phyloP scores from a whole-genome alignment of 2,888 invertebrate species.

The Mactromeris polynyma region DNA sequence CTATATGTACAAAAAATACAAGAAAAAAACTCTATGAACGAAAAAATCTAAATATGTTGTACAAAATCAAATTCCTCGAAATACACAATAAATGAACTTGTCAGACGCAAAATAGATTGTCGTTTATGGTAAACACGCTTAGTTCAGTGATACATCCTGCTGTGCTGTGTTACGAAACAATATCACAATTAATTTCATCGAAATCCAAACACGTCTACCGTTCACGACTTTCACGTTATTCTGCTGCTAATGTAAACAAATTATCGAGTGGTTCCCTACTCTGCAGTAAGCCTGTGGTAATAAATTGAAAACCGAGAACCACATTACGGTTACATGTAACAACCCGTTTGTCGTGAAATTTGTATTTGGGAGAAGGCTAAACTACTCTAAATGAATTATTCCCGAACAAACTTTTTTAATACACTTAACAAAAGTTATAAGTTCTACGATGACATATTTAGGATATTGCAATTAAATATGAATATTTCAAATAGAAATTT shows the following conservation, averaged over 20 bases:
- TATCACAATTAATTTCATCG: neutral
- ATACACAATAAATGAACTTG: neutral
- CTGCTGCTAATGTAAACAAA: slow-evolving; percentile 42
- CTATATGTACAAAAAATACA: neutral
- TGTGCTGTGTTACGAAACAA: slow-evolving; percentile 43
- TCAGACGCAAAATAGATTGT: neutral
- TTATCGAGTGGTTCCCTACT: neutral
- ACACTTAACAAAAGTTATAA: too few relatives aligned
- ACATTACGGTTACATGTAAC: neutral
- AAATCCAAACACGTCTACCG: slow-evolving; percentile 34
- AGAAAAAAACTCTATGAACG: neutral
- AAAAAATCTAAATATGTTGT: neutral
- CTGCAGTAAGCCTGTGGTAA: neutral
- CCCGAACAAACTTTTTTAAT: too few relatives aligned
- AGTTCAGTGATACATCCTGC: slow-evolving; percentile 29
- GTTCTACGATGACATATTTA: too few relatives aligned
- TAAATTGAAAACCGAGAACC: neutral
- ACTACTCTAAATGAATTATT: too few relatives aligned
- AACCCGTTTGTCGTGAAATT: neutral
- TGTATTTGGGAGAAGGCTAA: too few relatives aligned
- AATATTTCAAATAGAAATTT: too few relatives aligned
- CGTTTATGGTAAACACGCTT: slow-evolving; percentile 11
- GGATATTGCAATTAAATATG: too few relatives aligned
- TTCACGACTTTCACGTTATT: slow-evolving; percentile 24
- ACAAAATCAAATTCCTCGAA: slow-evolving; percentile 6